Conservation (phyloP, 2,888 invertebrate species). For the Incurvaria masculella region DNA sequence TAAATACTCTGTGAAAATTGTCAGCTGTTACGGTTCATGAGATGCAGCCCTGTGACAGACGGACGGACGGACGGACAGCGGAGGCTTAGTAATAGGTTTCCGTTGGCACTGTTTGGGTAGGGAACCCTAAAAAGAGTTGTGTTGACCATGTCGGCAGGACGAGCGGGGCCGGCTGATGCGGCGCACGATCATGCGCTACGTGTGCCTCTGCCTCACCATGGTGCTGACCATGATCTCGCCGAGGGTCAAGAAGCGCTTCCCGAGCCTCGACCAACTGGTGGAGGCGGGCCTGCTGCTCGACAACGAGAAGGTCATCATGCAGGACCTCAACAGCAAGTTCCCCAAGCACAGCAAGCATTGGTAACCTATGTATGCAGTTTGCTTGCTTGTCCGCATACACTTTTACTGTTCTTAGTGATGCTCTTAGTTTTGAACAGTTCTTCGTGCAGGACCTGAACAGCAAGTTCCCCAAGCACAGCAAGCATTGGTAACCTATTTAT, state of each 20-base stretch:
- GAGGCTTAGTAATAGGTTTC: no score
- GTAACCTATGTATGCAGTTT: conserved; percentile 32
- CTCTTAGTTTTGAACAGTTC: no score
- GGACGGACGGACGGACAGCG: no score
- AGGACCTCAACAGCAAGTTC: conserved; percentile 74
- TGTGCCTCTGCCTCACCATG: conserved; percentile 84
- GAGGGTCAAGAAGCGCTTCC: conserved; percentile 85
- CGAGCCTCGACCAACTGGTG: conserved; percentile 76
- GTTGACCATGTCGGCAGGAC: conserved; percentile 50
- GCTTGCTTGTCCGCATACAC: no score
- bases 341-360: conserved; percentile 87
- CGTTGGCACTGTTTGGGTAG: no score
- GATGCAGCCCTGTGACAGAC: no score
- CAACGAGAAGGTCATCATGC: conserved; percentile 77
- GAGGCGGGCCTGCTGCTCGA: conserved; percentile 80
- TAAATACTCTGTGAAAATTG: no score
- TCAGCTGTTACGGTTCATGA: no score
- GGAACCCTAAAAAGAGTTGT: background rate
- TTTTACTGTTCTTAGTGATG: no score
- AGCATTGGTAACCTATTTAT: conserved; percentile 66
- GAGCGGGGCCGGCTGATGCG: conserved; percentile 80
- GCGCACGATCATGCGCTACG: conserved; percentile 78
- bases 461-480: conserved; percentile 81
- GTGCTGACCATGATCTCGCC: conserved; percentile 85
- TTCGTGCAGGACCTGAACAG: conserved; percentile 74